A percentile compares a stretch with the other conserved stretches of the same genome.
Conservation (phyloP, 2,113 vertebrate genomes). For the Procavia capensis region DNA sequence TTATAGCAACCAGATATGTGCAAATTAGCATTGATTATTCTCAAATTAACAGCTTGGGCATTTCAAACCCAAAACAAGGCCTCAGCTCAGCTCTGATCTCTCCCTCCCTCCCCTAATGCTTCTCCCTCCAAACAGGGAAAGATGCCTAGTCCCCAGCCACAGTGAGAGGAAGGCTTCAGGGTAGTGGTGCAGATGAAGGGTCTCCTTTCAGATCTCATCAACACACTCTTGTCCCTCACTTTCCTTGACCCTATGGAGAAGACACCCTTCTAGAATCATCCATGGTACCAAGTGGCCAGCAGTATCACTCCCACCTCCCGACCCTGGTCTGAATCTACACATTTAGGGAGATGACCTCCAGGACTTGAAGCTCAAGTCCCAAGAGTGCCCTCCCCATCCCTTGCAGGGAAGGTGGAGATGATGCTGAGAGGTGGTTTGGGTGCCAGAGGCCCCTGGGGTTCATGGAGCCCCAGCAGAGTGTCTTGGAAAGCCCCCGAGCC, state of each 20-base stretch:
- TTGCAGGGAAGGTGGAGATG: background rate
- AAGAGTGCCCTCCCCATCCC: rapidly evolving
- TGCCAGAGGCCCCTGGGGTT: too few species aligned
- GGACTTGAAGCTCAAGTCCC: background rate
- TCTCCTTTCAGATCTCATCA: background rate
- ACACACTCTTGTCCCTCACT: rapidly evolving
- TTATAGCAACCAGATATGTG: conserved; percentile 69
- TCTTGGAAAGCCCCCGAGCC: background rate
- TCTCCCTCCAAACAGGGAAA: background rate
- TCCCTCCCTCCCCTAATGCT: background rate
- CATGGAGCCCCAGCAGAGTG: background rate
- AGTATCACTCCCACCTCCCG: background rate
- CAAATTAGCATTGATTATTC: conserved; percentile 79
- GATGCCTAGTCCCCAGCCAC: background rate
- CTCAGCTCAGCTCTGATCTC: background rate
- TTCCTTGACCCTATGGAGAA: background rate
- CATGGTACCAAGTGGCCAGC: background rate
- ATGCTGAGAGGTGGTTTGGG: background rate
- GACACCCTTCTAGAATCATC: background rate
- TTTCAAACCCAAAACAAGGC: conserved; percentile 67
- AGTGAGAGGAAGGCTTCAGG: background rate
- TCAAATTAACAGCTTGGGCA: conserved; percentile 75
- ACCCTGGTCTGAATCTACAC: background rate
- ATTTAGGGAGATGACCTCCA: rapidly evolving
- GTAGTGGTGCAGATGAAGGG: too few species aligned